These are phyloP conservation scores for Chloroceryle amazona DNA, from an alignment of 2,797 vertebrate genomes.

Conservation along the genomic window DNA sequence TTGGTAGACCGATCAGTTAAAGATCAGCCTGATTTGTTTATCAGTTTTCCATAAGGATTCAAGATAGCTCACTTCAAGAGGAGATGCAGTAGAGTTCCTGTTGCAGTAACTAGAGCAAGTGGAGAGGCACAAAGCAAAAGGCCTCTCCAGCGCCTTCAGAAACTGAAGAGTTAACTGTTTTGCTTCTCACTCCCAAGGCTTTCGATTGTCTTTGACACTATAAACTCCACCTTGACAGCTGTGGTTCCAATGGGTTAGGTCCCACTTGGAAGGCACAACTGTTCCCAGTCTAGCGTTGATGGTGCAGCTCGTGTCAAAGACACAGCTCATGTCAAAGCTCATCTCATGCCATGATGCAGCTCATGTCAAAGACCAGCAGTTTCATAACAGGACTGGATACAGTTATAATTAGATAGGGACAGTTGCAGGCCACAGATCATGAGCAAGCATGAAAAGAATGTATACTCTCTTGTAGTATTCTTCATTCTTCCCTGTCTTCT, in stretches of 20 bases:
- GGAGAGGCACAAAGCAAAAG: neutral
- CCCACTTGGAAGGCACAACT: neutral
- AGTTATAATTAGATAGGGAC: fast-evolving
- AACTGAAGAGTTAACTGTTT: neutral
- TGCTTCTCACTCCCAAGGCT: neutral
- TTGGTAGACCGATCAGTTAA: neutral
- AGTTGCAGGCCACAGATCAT: neutral
- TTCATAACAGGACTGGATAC: neutral
- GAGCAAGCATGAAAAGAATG: neutral
- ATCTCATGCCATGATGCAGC: neutral
- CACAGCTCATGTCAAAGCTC: neutral
- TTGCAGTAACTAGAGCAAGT: neutral
- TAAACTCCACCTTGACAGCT: neutral
- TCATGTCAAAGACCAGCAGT: neutral
- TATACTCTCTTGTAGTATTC: neutral
- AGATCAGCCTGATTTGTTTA: neutral
- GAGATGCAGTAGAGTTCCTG: neutral
- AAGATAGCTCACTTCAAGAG: neutral
- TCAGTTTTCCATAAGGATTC: neutral
- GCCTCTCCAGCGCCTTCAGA: neutral
- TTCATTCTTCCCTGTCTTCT: neutral
- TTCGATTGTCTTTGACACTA: neutral
- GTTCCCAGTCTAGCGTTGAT: fast-evolving
- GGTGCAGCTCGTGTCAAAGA: neutral
- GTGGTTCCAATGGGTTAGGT: neutral